Conservation (phyloP, 2,113 vertebrate genomes). For the Charadrius vociferus region DNA sequence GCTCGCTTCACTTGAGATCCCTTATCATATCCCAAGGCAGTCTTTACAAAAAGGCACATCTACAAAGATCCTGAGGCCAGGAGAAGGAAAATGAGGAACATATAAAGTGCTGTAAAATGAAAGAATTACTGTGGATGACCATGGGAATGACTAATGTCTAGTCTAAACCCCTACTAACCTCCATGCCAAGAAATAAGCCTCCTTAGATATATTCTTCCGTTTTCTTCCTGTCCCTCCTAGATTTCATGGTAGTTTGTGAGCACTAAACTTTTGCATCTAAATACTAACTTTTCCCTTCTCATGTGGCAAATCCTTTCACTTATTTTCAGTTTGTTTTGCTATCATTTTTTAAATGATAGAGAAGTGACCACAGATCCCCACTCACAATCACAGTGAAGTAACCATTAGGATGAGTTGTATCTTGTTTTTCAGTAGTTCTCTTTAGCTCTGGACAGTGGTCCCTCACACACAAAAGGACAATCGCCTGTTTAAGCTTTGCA, state of each 20-base stretch:
- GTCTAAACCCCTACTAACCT: background rate
- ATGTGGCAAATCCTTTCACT: background rate
- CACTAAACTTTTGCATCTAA: background rate
- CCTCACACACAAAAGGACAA: background rate
- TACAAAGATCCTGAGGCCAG: background rate
- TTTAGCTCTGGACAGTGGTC: background rate
- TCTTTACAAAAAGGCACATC: background rate
- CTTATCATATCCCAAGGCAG: background rate
- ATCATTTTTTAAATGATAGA: background rate
- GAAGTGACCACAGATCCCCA: background rate
- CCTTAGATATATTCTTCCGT: background rate
- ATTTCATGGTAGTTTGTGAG: background rate
- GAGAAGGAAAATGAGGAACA: background rate
- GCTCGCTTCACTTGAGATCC: background rate
- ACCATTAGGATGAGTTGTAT: background rate
- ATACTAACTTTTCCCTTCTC: background rate
- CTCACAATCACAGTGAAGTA: background rate
- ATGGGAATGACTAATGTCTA: background rate
- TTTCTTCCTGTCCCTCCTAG: background rate
- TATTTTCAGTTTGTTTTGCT: background rate
- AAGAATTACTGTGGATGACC: background rate
- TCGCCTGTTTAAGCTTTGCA: background rate
- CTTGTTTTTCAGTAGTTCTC: background rate
- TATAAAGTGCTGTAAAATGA: background rate
- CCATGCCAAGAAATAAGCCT: background rate